Evolutionary conservation across 2,888 invertebrate species (phyloP), one percentile per base, ranked within the genome.

Genomic region (Agrotis ipsilon): DNA sequence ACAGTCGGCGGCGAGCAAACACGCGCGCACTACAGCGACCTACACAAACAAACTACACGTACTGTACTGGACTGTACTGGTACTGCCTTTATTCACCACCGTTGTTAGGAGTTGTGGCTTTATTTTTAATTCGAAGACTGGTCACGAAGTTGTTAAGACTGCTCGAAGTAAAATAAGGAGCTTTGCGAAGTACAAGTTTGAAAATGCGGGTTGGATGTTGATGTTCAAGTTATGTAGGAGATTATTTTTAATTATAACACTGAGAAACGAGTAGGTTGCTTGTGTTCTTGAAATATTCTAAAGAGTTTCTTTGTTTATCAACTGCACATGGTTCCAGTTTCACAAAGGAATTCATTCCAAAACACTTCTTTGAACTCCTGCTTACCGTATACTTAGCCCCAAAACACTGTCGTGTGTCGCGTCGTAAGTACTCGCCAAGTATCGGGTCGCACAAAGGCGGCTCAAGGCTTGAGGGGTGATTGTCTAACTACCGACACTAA

Each of bases 401-500:
- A 27, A 48, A 64, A 68, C 72, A 49, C 3, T 9, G 51, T 61
- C 52, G 58, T 48, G 64, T 62, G 32, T 48, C 48, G 48, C 63
- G 66, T 55, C 55, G 32, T 52, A 48, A 62, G 75, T 51, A 67
- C 59, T 66, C 46, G 24, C 43, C 48, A n/a, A 24, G 72, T 68
- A 59, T 79, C 78, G 51, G 43, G 54, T 79, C 27, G 57, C 78
- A 58, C 79, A 77, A 51, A 79, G 63, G 51, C 72, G 46, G 64
- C 18, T 81, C 58, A 58, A 77, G 64, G 68, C 14, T 81, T 58
- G 55, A 77, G 68, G 65, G 68, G 78, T 55, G 78, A 77, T 61
- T 55, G 78, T 62, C 61, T 81, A 81, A 81, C 73, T 77, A 72
- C 68, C 49, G 55, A 60, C 72, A 52, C 78, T 78, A 82, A 81